Evolutionary conservation across 2,888 invertebrate genomes (phyloP), one percentile per base, ranked within the genome.

Genomic region (Drosophila atripex): DNA sequence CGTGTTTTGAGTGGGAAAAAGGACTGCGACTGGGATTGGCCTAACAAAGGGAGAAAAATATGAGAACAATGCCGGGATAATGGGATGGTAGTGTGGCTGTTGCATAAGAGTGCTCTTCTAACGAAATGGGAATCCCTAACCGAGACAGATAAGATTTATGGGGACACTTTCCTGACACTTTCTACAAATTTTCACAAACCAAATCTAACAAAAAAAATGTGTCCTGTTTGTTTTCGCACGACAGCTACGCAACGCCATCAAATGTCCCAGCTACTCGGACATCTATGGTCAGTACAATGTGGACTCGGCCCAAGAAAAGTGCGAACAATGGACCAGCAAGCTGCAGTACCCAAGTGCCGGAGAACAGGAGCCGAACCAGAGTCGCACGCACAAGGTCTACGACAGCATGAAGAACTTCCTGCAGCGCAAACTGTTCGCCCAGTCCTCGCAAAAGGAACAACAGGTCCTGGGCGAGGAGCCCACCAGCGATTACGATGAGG

Each of bases 381-480:
- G 83, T 73, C 84, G 84, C 64, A 89, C 88, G 21, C 88, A 90
- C 47, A 90, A 90, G 73, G 89, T 91, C 64, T 90, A 90, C 58
- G 89, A 89, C 68, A 90, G 89, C 78, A 90, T 90, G 91, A 89
- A 89, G 75, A 89, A 89, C 72, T 90, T 90, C 78, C 55, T 90
- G 69, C 84, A 86, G 8, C 89, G 89, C 56, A 90, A 90, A 78
- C 84, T 90, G 18, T 90, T 90, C 32, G 89, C 90, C 9, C 84
- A 75, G 9, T 76, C 87, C 75, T 66, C 73, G 71, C 68, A 71
- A 6, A 70, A 63, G 41, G 61, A 60, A 16, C 55, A 55, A 9
- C n/a, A 58, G 21, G 55, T 58, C 25, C 18, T 25, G 18, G 49
- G 65, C 23, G 89, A 88, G 32, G 83, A 86, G 28, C 68, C 80